Percentiles rank a stretch among this genome's conserved stretches.
Evolutionary conservation across 2,797 vertebrate genomes (phyloP).

Genomic region (Gallinago solitaria): DNA sequence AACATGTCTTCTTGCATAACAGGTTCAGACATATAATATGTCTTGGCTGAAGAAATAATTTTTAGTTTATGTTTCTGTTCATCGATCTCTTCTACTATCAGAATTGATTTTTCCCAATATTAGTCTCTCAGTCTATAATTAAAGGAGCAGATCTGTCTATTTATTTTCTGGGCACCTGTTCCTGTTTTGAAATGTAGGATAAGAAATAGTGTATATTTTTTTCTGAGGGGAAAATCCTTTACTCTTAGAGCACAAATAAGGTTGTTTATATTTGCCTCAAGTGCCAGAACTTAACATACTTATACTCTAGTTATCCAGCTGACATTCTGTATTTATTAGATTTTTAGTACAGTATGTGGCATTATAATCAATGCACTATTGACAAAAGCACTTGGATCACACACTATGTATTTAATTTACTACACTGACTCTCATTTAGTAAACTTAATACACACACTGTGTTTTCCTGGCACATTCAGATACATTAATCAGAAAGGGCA

Average conservation of each 20-base stretch:
- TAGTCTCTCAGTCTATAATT: neutral
- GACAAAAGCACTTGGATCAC: slow-evolving; percentile 55
- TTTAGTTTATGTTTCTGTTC: neutral
- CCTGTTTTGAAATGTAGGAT: slow-evolving; percentile 25
- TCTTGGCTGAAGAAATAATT: neutral
- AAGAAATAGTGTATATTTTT: neutral
- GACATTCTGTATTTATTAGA: slow-evolving; percentile 55
- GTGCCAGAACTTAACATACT: slow-evolving; percentile 49
- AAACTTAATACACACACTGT: neutral
- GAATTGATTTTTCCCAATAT: neutral
- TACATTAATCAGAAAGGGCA: slow-evolving; percentile 21
- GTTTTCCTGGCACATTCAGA: neutral
- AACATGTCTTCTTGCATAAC: neutral
- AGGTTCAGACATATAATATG: neutral
- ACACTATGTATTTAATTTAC: slow-evolving; percentile 66
- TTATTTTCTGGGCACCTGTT: neutral
- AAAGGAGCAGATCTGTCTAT: neutral
- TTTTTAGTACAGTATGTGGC: slow-evolving; percentile 50
- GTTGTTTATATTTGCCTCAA: slow-evolving; percentile 45
- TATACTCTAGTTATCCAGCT: slow-evolving; percentile 53
- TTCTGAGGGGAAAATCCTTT: slow-evolving; percentile 37
- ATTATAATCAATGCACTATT: slow-evolving; percentile 67
- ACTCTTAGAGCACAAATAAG: slow-evolving; percentile 43
- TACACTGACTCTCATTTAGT: slow-evolving; percentile 17
- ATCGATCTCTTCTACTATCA: neutral